Evolutionary conservation across 2,113 vertebrate genomes (phyloP), one percentile per base, ranked within the genome.

Genomic region (Semnopithecus entellus): DNA sequence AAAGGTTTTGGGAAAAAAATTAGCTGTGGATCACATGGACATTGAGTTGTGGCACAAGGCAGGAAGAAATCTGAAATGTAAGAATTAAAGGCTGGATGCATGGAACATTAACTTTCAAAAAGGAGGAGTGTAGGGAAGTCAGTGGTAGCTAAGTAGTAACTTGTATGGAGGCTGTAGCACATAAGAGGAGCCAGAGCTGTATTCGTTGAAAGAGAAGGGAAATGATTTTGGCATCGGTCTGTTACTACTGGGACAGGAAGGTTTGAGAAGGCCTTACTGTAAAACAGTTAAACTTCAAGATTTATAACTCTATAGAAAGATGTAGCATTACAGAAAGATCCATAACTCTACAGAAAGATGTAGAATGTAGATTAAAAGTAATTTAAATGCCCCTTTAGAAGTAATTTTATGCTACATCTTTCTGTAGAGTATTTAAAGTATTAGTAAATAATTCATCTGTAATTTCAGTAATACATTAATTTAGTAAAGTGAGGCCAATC

Each of bases 31-130:
- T 83, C 84, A 43, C 2, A 4, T 35, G 85, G 79, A 93, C 45
- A 11, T 38, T 75, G 18, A 52, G 91, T 30, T 35, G 27, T 80
- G 13, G 35, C 45, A 50, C 22, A 27, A 27, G 59, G 43, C 25
- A 14, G 72, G 72, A 64, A 27, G 57, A 73, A 79, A 50, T 64
- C 25, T 76, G 23, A n/a, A 30, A 11, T 43, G 1, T 32, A 27
- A 32, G 52, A 75, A 40, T 43, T 30, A 61, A 43, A 68, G 61
- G 8, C 3, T 35, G 32, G n/a, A 2, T 25, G 3, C 0, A 1
- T 3, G 22, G 30, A 30, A 3, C 23, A 1, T 11, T 9, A 13
- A 7, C 50, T 50, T 20, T 0, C 1, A 4, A 6, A 40, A 5
- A 16, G 20, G 20, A 30, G 8, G 14, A n/a, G 48, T 0, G 10